Evolutionary conservation across 1,140 invertebrate genomes (phyloP).

Genomic region (Zaprionus capensis): DNA sequence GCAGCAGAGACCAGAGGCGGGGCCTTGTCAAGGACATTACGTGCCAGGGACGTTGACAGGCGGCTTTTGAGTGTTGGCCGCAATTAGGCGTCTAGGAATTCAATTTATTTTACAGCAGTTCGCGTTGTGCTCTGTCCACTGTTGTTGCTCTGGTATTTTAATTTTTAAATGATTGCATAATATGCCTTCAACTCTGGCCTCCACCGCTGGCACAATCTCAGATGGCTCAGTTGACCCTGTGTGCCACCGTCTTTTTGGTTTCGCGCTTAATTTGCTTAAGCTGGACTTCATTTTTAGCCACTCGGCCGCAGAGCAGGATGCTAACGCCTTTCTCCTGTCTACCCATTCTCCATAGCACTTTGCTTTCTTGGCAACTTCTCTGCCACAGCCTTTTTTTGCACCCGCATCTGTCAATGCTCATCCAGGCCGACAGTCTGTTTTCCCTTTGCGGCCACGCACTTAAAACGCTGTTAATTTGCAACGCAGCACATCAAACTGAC

Average conservation of each 20-base stretch:
- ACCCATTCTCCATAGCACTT: background rate
- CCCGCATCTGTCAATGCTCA: slow-evolving; percentile 61
- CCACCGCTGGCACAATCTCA: slow-evolving; percentile 40
- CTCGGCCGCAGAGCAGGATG: slow-evolving; percentile 5
- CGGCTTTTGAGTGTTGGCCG: slow-evolving; percentile 66
- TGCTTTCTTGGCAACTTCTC: background rate
- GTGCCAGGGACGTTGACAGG: slow-evolving; percentile 48
- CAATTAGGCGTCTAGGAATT: slow-evolving; percentile 77
- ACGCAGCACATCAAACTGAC: slow-evolving; percentile 73
- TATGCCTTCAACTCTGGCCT: slow-evolving; percentile 32
- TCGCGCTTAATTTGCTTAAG: slow-evolving; percentile 79
- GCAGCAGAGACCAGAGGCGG: background rate
- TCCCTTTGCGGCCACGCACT: slow-evolving; percentile 55
- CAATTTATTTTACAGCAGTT: slow-evolving; percentile 72
- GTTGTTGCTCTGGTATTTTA: slow-evolving; percentile 19
- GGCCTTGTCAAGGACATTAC: slow-evolving; percentile 55
- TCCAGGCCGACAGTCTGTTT: slow-evolving; percentile 52
- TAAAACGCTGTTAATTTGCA: slow-evolving; percentile 75
- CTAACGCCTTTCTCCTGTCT: background rate
- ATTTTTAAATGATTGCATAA: slow-evolving; percentile 78
- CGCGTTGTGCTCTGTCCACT: slow-evolving; percentile 7
- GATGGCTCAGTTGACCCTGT: slow-evolving; percentile 5
- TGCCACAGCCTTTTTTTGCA: background rate
- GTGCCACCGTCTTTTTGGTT: slow-evolving; percentile 62
- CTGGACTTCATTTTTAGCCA: slow-evolving; percentile 73